phyloP scores from a whole-genome alignment of 2,888 invertebrate genomes.

The Ophraella communa region DNA sequence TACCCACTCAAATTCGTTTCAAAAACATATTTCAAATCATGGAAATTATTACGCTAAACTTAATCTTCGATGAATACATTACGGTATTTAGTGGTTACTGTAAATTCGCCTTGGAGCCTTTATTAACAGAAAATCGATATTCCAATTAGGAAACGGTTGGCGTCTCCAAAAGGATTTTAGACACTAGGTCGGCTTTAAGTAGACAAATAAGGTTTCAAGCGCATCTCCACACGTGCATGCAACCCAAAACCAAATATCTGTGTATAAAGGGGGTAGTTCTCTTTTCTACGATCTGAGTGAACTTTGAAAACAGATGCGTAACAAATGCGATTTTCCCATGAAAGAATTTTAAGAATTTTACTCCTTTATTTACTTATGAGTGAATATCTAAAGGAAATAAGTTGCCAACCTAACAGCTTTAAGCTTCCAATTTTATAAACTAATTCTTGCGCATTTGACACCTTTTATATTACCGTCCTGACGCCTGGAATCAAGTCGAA shows the following conservation, averaged over 20 bases:
- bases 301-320: neutral
- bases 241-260: constrained; percentile 7
- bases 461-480: too few species aligned
- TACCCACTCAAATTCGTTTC: too few species aligned
- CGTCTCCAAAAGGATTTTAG: neutral
- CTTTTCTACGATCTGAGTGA: neutral
- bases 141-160: neutral
- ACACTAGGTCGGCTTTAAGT: neutral
- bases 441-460: too few species aligned
- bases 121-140: neutral
- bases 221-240: constrained; percentile 18
- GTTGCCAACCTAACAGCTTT: too few species aligned
- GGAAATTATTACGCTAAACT: too few species aligned
- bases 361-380: too few species aligned
- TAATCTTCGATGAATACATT: neutral
- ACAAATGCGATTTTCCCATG: neutral
- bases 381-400: too few species aligned
- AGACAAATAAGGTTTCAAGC: constrained; percentile 11
- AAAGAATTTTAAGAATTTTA: too few species aligned
- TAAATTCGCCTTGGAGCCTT: neutral
- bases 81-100: neutral
- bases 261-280: constrained; percentile 13
- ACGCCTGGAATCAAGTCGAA: too few species aligned
- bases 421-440: too few species aligned
- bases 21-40: too few species aligned